Conservation (phyloP, 2,888 invertebrate genomes). For the Liopterus haemorrhoidalis region DNA sequence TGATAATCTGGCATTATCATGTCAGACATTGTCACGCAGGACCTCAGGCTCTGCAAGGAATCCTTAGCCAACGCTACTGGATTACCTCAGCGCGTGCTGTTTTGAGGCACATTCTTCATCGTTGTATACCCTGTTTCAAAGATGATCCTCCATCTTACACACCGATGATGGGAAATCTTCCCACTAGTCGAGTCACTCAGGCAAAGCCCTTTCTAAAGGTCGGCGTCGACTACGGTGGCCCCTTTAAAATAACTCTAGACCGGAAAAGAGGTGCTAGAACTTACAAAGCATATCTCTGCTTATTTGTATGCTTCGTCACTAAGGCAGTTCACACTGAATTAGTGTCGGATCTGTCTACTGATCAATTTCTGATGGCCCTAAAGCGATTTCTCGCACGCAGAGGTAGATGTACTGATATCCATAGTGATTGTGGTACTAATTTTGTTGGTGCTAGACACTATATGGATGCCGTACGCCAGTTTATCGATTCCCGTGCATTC, state of each 20-base stretch:
- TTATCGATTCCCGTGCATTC: neutral
- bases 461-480: constrained; percentile 9
- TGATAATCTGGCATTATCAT: no score
- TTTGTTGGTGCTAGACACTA: constrained; percentile 14
- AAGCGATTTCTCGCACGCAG: constrained; percentile 14
- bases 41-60: neutral
- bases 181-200: neutral
- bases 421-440: constrained; percentile 15
- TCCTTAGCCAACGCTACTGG: no score
- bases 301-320: constrained; percentile 6
- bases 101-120: no score
- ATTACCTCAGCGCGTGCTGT: no score
- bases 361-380: constrained; percentile 12
- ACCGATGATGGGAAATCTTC: neutral
- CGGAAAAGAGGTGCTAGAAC: neutral
- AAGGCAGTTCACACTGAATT: constrained; percentile 16
- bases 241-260: neutral
- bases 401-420: constrained; percentile 6
- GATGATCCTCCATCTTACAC: neutral
- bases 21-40: no score
- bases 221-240: neutral
- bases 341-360: constrained; percentile 10
- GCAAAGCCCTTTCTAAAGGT: neutral
- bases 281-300: constrained; percentile 10
- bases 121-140: neutral